A percentile compares a stretch with the other conserved stretches of the same genome.
phyloP scores from a whole-genome alignment of 2,888 invertebrate species.

The Drosophila paramelanica region DNA sequence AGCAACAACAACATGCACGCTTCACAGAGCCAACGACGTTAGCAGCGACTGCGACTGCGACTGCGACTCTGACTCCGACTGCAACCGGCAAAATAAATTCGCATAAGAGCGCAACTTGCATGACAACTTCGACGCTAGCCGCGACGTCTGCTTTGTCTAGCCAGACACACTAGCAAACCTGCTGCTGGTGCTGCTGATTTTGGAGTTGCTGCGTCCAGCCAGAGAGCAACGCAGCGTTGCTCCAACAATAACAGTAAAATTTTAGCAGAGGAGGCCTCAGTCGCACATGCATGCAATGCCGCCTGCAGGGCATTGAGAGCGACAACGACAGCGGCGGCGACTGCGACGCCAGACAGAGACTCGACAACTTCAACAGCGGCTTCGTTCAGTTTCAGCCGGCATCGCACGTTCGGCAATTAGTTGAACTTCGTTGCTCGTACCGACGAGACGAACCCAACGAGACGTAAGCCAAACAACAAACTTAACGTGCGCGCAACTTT shows the following conservation, averaged over 20 bases:
- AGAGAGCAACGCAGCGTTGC: conserved; percentile 30
- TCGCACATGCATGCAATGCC: conserved; percentile 64
- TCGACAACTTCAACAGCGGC: conserved; percentile 51
- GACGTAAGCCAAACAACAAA: conserved; percentile 45
- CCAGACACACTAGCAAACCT: conserved; percentile 29
- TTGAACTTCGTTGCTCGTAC: conserved; percentile 77
- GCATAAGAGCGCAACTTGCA: conserved; percentile 41
- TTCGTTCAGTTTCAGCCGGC: conserved; percentile 41
- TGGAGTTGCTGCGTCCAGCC: conserved; percentile 30
- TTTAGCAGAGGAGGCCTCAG: conserved; percentile 25
- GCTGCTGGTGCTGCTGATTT: conserved; percentile 12
- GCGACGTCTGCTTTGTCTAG: conserved; percentile 46
- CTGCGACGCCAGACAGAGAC: conserved; percentile 30
- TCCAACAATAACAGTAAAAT: conserved; percentile 51
- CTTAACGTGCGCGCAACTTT: conserved; percentile 42
- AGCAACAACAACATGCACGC: conserved; percentile 39
- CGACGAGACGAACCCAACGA: conserved; percentile 70
- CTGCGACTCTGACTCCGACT: conserved; percentile 20
- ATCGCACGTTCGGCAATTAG: conserved; percentile 72
- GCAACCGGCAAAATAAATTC: conserved; percentile 47
- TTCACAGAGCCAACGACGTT: conserved; percentile 44
- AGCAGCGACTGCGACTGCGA: conserved; percentile 21
- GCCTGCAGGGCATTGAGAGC: conserved; percentile 49
- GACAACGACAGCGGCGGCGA: conserved; percentile 20
- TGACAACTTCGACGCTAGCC: conserved; percentile 34